Evolutionary conservation across 2,113 vertebrate species (phyloP), one percentile per base, ranked within the genome.

Genomic region (Sorex araneus): DNA sequence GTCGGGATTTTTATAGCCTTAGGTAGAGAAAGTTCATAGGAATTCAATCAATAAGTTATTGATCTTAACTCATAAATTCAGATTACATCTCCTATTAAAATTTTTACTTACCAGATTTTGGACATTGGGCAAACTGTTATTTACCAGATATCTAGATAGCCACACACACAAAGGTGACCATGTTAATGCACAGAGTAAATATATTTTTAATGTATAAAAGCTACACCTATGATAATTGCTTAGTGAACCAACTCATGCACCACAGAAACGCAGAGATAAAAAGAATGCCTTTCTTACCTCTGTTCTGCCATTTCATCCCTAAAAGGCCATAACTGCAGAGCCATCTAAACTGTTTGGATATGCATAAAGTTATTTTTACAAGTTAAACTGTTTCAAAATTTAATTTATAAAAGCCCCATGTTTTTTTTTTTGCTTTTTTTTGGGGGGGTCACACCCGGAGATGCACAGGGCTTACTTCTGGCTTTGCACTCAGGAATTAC

Each of bases 301-400:
- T 12, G 71, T 30, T 73, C 45, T 40, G 50, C 13, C 32, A 30
- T 15, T 84, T 85, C 69, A 25, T 45, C 9, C 23, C n/a, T 79
- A 71, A n/a, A 81, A 90, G 32, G 32, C 83, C 71, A 80, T 13
- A 11, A 67, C 8, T 69, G 28, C 6, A 71, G 1, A 83, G 28
- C 1, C 30, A 30, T 75, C 3, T 16, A 84, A 11, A 71, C 1
- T 63, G 43, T 67, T 82, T 50, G 27, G 73, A 13, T 50, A 36
- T 28, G 8, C 67, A 27, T 45, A 76, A 79, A 57, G 9, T 1
- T 16, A 86, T 30, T 79, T 88, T 83, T 63, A 67, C 19, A 57
- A 78, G 75, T 77, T 90, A 28, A 75, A 71, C 27, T 93, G 34
- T 19, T 86, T 90, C 16, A 70, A 71, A 74, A 78, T 76, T 64